phyloP scores from a whole-genome alignment of 2,797 vertebrate genomes.

The Sebastes matsubarae region DNA sequence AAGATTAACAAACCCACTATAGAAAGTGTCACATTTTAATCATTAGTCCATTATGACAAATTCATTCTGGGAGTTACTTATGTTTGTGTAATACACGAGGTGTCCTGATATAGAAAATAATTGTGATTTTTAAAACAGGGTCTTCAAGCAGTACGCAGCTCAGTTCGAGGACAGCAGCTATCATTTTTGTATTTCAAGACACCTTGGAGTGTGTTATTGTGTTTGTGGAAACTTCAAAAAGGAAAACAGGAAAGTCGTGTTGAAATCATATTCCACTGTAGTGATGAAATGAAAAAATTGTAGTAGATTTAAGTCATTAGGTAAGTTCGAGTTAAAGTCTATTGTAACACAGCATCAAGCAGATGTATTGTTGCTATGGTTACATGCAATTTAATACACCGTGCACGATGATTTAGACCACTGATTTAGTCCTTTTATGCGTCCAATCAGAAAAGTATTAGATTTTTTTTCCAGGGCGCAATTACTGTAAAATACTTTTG shows the following conservation, averaged over 20 bases:
- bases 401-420: not conserved
- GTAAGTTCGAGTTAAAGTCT: not conserved
- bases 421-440: not conserved
- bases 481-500: not conserved
- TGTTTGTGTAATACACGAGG: not conserved
- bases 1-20: constrained; percentile 30
- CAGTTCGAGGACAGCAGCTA: not conserved
- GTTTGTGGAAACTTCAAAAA: not conserved
- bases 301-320: not conserved
- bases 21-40: constrained; percentile 14
- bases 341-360: not conserved
- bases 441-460: not conserved
- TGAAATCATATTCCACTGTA: not conserved
- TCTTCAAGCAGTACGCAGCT: not conserved
- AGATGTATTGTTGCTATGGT: not conserved
- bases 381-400: not conserved
- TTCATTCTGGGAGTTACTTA: constrained; percentile 5
- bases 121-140: not conserved
- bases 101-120: not conserved
- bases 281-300: not conserved
- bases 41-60: constrained; percentile 18
- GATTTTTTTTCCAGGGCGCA: not conserved
- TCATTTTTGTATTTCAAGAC: not conserved
- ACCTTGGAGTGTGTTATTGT: not conserved
- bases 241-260: not conserved